Evolutionary conservation across 2,113 vertebrate species (phyloP), one percentile per base, ranked within the genome.

Genomic region (Cyphotilapia sp.): DNA sequence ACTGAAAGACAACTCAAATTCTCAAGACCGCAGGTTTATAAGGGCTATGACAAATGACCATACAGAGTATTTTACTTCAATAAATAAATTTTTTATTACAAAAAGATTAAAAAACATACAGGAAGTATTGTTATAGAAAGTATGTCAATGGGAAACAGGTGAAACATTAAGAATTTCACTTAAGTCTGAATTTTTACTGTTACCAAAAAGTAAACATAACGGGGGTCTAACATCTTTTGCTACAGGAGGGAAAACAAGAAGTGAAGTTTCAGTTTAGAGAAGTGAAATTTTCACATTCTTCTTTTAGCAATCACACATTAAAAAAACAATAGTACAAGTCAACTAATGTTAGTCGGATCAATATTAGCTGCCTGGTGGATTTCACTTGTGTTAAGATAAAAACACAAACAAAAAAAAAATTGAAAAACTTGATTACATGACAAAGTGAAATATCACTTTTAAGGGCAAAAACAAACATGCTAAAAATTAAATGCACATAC

Each of bases 11-110:
- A 80, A 22, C 24, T 61, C 3, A 45, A 57, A 81, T 61, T 38
- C 16, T 19, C 27, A 47, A 40, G n/a, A 69, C 6, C 35, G 1
- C 12, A 27, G 5, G 5, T 42, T 49, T 66, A 3, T 80, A n/a
- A 87, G 14, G 16, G 33, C 6, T 85, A 54, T 7, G 24, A 49
- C 31, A 83, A 47, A 86, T 56, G 13, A 85, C 61, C 85, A 17
- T 81, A 81, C 29, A 90, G 71, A 88, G 14, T 74, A 45, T 85
- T 92, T 91, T 89, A 85, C 83, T 90, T 90, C 87, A 94, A 95
- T 93, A 95, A 95, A 95, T 94, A 94, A 87, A 22, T 93, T 81
- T 88, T 94, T 93, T 91, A 94, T 95, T 94, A 94, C 80, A 94
- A 95, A 94, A 94, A 40, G 90, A 87, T 87, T 76, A 53, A 80